Evolutionary conservation across 2,888 invertebrate genomes (phyloP).

Genomic region (Peribatodes rhomboidaria): DNA sequence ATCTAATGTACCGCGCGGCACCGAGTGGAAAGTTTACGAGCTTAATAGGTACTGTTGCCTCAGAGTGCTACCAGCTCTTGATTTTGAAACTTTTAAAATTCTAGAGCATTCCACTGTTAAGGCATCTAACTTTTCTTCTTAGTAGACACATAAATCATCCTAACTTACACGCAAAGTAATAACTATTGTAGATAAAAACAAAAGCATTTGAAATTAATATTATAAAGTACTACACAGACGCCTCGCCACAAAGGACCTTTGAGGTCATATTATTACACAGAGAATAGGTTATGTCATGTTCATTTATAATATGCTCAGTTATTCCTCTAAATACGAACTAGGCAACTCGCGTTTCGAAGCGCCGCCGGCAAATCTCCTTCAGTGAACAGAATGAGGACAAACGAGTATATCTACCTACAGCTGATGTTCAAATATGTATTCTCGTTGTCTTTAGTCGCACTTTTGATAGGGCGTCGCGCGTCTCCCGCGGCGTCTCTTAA

Average conservation of each 20-base stretch:
- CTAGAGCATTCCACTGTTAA: background rate
- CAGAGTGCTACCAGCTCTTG: constrained; percentile 1
- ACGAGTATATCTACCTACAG: constrained; percentile 16
- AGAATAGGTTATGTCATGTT: constrained; percentile 2
- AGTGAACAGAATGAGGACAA: constrained; percentile 30
- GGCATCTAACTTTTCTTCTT: constrained; percentile 10
- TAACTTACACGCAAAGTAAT: constrained; percentile 2
- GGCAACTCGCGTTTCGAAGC: constrained; percentile 13
- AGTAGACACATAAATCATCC: constrained; percentile 15
- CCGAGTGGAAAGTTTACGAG: background rate
- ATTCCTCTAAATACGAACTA: constrained; percentile 19
- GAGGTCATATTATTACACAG: constrained; percentile 4
- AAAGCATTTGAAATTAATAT: background rate
- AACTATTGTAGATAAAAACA: constrained; percentile 10
- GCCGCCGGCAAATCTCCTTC: constrained; percentile 26
- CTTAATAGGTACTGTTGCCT: background rate
- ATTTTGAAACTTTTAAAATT: constrained; percentile 7
- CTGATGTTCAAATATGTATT: constrained; percentile 36
- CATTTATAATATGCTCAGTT: constrained; percentile 10
- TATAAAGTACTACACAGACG: background rate
- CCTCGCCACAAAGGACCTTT: constrained; percentile 4
- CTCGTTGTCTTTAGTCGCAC: constrained; percentile 49
- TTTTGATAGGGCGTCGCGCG: constrained; percentile 52
- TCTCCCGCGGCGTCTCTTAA: constrained; percentile 53
- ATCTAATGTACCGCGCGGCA: background rate